Base-by-base conservation (phyloP, 2,113 vertebrate genomes). In the Halcyon malimbica region DNA sequence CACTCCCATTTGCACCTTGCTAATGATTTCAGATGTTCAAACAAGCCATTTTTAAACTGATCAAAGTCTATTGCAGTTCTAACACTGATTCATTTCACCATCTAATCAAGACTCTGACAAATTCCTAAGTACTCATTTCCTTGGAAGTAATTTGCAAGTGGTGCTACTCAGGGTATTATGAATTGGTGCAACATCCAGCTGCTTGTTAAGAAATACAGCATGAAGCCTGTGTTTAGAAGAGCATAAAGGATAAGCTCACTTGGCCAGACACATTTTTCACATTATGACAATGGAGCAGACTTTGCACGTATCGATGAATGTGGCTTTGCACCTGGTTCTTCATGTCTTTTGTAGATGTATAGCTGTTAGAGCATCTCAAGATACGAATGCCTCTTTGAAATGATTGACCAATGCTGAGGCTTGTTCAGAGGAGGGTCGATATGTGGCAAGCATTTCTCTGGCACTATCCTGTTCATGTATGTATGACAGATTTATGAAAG, bases 21-120 rank as follows among this genome's bases (percentile, higher is more conserved):
- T 97, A 97, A 98, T 94, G 90, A 96, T 97, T 94, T 94, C 86
- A 89, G 89, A 94, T 91, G 91, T 96, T 97, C 54, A 35, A 97
- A 81, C 65, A 95, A 93, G 87, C 75, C 85, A 35, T 68, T 87
- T 90, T 93, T 93, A 94, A 96, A 65, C 90, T 95, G 94, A 88
- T 85, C 60, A 94, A 97, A 83, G 92, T 63, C 97, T 97, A 6
- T 89, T 95, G 95, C 29, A 48, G 81, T 94, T 90, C 88, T 94
- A 92, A 83, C 91, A 95, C 89, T 71, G 62, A 96, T 97, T 95
- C 77, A 92, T 97, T 96, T 97, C 81, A 84, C 73, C 89, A 77
- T 95, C 91, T 96, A 95, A 97, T 97, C 90, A 90, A 67, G 85
- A 92, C 88, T 93, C 85, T 6, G 59, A 94, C 93, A 97, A 92